Evolutionary conservation across 1,140 invertebrate genomes (phyloP).

Genomic region (Planococcus citri): DNA sequence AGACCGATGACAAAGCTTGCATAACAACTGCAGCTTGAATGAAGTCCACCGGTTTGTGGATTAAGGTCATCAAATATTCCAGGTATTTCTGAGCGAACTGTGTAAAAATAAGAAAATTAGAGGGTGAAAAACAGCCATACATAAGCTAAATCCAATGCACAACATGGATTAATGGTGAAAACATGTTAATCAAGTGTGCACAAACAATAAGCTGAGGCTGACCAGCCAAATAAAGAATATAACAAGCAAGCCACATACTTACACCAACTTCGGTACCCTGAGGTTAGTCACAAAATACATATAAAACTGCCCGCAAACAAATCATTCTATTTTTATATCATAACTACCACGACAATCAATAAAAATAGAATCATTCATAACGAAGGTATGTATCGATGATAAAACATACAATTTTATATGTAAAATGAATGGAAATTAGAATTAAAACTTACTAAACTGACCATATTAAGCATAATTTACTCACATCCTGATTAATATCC

Average conservation of each 20-base stretch:
- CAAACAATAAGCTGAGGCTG: not conserved
- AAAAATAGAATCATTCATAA: not conserved
- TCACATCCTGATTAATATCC: conserved; percentile 18
- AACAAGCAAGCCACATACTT: not conserved
- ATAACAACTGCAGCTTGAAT: conserved; percentile 10
- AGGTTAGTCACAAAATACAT: not conserved
- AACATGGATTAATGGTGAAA: not conserved
- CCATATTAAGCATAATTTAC: not conserved
- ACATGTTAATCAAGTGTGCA: not conserved
- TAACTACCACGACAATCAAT: too few relatives aligned
- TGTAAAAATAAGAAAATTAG: not conserved
- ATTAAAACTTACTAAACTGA: conserved; percentile 14
- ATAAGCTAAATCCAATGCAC: not conserved
- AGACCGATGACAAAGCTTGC: not conserved
- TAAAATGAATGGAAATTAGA: conserved; percentile 19
- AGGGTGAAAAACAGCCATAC: not conserved
- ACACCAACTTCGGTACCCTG: not conserved
- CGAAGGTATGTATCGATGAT: not conserved
- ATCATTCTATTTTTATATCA: not conserved
- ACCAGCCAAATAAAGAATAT: not conserved
- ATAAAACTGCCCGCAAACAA: not conserved
- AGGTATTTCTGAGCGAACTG: conserved; percentile 11
- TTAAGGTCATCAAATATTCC: not conserved
- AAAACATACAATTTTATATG: not conserved
- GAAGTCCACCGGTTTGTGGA: not conserved